These are phyloP conservation scores for Periparus ater DNA, from an alignment of 2,797 vertebrate genomes.

Conservation along the genomic window DNA sequence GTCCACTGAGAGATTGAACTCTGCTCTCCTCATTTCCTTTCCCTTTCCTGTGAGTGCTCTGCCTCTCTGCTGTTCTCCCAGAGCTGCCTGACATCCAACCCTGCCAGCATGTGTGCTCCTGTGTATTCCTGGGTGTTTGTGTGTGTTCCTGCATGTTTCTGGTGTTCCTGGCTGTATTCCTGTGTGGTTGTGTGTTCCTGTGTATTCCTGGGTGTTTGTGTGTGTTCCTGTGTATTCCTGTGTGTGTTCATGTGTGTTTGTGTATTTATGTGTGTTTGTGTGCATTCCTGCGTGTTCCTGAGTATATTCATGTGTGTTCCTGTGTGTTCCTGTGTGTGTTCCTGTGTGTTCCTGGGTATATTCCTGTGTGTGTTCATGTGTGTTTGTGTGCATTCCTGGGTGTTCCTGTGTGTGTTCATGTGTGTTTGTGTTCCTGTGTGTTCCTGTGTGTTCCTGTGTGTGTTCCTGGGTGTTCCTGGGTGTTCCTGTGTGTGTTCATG, in stretches of 20 bases:
- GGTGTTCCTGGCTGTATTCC: neutral
- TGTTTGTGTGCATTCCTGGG: no score
- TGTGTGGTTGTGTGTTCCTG: no score
- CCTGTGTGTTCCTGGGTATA: neutral
- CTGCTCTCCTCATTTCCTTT: neutral
- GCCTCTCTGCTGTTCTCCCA: neutral
- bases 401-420: no score
- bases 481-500: neutral
- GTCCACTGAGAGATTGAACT: neutral
- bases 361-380: neutral
- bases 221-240: rapidly evolving
- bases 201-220: rapidly evolving
- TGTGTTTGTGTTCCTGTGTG: no score
- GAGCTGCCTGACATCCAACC: rapidly evolving
- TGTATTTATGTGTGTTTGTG: no score
- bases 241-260: no score
- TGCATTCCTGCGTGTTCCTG: neutral
- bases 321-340: no score
- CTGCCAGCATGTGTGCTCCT: rapidly evolving
- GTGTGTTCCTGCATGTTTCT: neutral
- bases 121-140: neutral
- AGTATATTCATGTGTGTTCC: no score
- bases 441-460: no score
- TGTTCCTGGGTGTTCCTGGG: neutral
- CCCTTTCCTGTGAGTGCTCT: neutral